Base-by-base conservation (phyloP, 2,888 invertebrate species). In the Chloroclystis v-ata region DNA sequence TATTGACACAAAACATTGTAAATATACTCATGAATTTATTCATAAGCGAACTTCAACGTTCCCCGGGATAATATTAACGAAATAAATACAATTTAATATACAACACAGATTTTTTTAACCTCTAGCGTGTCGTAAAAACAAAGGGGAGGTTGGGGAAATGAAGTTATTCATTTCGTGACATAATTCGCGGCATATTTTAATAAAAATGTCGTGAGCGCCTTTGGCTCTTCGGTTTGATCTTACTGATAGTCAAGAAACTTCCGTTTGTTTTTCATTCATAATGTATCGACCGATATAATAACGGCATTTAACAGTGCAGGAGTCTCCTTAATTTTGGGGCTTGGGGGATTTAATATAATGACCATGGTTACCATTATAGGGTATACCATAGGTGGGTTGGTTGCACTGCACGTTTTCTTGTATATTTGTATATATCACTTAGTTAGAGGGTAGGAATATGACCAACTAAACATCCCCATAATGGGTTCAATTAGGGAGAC, bases 91-190 rank as follows among this genome's bases (percentile, higher is more conserved):
- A 56, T 58, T 54, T 58, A 54, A 58, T 54, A 49, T 49, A 50
- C 48, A 53, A 51, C 57, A 48, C 47, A 14, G 37, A 51, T 47
- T 49, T 48, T 42, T 40, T 47, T 25, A 75, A 65, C 67, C 74
- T 64, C 67, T 48, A 50, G 72, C 62, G 71, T 59, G 63, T 66
- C 63, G 62, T 77, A 69, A 73, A 75, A 73, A 73, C 69, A 68
- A 69, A 69, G 67, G 72, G 67, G 64, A 66, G 55, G 60, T 40
- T 45, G 54, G 58, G 56, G 59, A 68, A 61, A 59, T 56, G 69
- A 78, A 78, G 79, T 78, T 81, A 82, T 82, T 80, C 76, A 81
- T 78, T 69, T 72, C 63, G 65, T 61, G 69, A 69, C 77, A 72
- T 76, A 77, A 80, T 77, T 75, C 72, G 57, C 64, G 67, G 75